phyloP scores from a whole-genome alignment of 53 echinoderm and acorn worm genomes.

The Henricia sp. region DNA sequence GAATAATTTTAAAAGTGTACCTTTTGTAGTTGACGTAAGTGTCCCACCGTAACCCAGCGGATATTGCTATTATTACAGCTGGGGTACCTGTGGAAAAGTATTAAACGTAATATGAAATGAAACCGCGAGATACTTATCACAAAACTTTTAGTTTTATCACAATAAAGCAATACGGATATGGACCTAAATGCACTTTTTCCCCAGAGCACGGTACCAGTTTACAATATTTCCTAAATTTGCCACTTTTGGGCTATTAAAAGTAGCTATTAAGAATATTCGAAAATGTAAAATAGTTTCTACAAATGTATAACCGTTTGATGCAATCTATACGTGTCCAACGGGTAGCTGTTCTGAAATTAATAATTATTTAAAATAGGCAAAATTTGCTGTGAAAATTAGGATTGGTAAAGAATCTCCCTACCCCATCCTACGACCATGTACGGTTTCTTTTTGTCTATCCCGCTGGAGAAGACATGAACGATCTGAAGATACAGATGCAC shows the following conservation, averaged over 20 bases:
- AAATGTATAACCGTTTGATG: neutral
- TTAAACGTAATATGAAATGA: too few species aligned
- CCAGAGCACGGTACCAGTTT: too few species aligned
- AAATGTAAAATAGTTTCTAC: neutral
- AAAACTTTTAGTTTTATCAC: too few species aligned
- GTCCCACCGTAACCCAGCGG: slow-evolving; percentile 21
- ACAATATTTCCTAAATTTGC: too few species aligned
- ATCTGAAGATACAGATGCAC: slow-evolving; percentile 62
- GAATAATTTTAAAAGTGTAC: neutral
- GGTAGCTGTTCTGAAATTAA: too few species aligned
- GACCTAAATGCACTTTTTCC: too few species aligned
- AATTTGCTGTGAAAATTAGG: neutral
- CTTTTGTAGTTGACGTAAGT: slow-evolving; percentile 11
- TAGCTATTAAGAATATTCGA: too few species aligned
- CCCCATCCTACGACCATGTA: slow-evolving; percentile 62
- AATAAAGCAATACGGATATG: too few species aligned
- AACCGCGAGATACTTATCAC: too few species aligned
- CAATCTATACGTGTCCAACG: too few species aligned
- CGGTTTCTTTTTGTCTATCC: slow-evolving; percentile 12
- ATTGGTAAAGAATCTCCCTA: neutral
- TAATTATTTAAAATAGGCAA: neutral
- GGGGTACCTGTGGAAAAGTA: slow-evolving; percentile 26
- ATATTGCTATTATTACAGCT: neutral
- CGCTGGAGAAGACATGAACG: slow-evolving; percentile 52
- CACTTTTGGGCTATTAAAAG: too few species aligned